These are phyloP conservation scores for Anas acuta DNA, from an alignment of 2,797 vertebrate species.

Conservation along the genomic window DNA sequence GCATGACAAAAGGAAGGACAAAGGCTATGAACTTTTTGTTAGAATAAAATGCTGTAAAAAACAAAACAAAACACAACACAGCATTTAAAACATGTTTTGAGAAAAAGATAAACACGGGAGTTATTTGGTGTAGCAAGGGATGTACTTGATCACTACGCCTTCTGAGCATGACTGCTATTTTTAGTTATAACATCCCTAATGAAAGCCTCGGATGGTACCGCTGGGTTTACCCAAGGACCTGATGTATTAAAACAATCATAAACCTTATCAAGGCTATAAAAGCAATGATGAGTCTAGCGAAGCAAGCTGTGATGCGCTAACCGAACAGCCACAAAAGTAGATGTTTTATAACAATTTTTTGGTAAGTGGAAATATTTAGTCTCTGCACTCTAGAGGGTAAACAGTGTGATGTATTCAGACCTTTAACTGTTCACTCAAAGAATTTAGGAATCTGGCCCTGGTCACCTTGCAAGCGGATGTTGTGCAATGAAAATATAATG, in stretches of 20 bases:
- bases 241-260: slow-evolving; percentile 43
- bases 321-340: slow-evolving; percentile 4
- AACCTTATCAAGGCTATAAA: slow-evolving; percentile 41
- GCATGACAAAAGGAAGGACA: slow-evolving; percentile 21
- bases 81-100: background rate
- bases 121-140: slow-evolving; percentile 7
- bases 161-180: slow-evolving; percentile 30
- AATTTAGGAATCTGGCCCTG: background rate
- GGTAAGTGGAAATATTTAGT: slow-evolving; percentile 13
- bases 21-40: background rate
- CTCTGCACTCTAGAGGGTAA: background rate
- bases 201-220: slow-evolving; percentile 33
- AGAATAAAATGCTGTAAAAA: background rate
- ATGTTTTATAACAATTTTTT: slow-evolving; percentile 2
- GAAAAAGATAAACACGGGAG: background rate
- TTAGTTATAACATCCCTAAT: slow-evolving; percentile 28
- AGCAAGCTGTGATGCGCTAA: slow-evolving; percentile 49
- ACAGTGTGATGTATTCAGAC: background rate
- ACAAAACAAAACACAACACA: too few relatives aligned
- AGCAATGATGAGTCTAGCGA: slow-evolving; percentile 31
- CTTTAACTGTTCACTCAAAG: background rate
- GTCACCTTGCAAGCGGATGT: background rate
- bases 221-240: slow-evolving; percentile 43
- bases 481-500: background rate
- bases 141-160: background rate